Evolutionary conservation across 2,888 invertebrate genomes (phyloP).

Genomic region (Coelopa pilipes): DNA sequence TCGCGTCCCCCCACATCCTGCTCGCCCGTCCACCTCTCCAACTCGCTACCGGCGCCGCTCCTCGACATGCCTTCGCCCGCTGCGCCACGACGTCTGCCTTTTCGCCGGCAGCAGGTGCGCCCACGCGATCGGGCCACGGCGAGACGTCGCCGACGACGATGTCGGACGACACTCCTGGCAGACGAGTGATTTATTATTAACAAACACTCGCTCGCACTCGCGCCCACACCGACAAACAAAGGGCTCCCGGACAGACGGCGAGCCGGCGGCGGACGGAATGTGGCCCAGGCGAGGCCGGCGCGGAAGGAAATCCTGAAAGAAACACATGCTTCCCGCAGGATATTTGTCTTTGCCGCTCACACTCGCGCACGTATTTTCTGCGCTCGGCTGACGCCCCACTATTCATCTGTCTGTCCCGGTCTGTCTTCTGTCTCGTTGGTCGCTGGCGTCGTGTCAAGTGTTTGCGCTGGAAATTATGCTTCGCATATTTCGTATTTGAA

Average conservation of each 20-base stretch:
- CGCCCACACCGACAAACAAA: slow-evolving; percentile 46
- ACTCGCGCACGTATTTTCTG: not conserved
- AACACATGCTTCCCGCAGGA: slow-evolving; percentile 40
- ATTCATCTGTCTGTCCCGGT: not conserved
- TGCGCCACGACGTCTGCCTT: slow-evolving; percentile 32
- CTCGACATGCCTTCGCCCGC: slow-evolving; percentile 1
- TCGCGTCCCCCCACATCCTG: not conserved
- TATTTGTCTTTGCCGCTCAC: slow-evolving; percentile 36
- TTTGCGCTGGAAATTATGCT: slow-evolving; percentile 16
- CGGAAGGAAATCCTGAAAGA: slow-evolving; percentile 4
- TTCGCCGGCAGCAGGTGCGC: slow-evolving; percentile 36
- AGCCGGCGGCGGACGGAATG: slow-evolving; percentile 16
- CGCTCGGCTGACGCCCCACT: not conserved
- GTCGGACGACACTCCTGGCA: slow-evolving; percentile 35
- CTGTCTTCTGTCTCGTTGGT: not conserved
- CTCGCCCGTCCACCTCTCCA: not conserved
- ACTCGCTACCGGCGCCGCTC: too few species aligned
- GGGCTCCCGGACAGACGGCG: too few species aligned
- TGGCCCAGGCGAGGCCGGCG: slow-evolving; percentile 12
- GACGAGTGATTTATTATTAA: slow-evolving; percentile 59
- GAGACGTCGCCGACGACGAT: slow-evolving; percentile 10
- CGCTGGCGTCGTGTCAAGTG: not conserved
- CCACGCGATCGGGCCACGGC: slow-evolving; percentile 31
- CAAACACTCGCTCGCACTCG: slow-evolving; percentile 45
- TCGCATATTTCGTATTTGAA: not conserved